A percentile compares a stretch with the other conserved stretches of the same genome.
Evolutionary conservation across 2,113 vertebrate species (phyloP).

Genomic region (Sakesphorus luctuosus): DNA sequence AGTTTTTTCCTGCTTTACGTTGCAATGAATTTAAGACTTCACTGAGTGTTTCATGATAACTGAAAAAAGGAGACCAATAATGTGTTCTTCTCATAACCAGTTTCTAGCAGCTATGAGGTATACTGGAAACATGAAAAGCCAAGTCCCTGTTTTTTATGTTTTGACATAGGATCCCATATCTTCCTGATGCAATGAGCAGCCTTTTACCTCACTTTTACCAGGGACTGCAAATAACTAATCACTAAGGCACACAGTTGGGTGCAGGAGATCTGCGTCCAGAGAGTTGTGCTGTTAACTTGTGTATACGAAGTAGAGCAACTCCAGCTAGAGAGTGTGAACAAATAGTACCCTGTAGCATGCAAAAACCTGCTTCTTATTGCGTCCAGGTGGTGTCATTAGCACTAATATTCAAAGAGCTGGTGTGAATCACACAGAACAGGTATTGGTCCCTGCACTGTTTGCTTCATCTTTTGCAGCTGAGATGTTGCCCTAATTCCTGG

Average conservation of each 20-base stretch:
- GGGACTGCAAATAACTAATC: not conserved
- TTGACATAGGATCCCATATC: not conserved
- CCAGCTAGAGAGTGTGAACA: not conserved
- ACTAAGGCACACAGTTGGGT: not conserved
- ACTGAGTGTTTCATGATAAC: not conserved
- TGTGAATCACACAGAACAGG: not conserved
- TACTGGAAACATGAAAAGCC: not conserved
- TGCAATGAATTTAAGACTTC: not conserved
- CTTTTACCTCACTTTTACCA: not conserved
- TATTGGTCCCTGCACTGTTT: not conserved
- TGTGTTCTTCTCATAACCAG: not conserved
- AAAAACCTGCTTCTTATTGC: not conserved
- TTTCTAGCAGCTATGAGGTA: not conserved
- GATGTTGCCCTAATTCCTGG: not conserved
- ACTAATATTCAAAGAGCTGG: not conserved
- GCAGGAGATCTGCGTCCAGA: not conserved
- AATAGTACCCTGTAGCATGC: not conserved
- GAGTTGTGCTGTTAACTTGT: not conserved
- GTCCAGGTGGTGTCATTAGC: not conserved
- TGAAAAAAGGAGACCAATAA: not conserved
- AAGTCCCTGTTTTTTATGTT: not conserved
- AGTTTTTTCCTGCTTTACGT: not conserved
- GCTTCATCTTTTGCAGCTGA: not conserved
- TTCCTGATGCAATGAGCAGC: not conserved
- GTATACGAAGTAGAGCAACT: not conserved